phyloP scores from a whole-genome alignment of 1,140 invertebrate genomes.

The Drosophila gunungcola region DNA sequence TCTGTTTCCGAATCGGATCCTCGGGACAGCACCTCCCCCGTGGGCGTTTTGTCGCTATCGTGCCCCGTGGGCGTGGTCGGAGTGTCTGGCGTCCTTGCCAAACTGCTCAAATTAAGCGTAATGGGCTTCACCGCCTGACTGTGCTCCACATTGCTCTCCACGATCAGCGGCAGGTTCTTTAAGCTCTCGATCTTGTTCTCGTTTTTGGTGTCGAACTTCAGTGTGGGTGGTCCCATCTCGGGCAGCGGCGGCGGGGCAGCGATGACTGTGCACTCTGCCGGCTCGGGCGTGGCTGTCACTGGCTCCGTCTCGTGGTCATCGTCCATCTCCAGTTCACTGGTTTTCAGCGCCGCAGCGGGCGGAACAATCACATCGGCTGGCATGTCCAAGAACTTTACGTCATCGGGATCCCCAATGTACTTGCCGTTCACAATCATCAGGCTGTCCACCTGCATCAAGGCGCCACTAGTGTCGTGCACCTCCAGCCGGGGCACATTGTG shows the following conservation, averaged over 20 bases:
- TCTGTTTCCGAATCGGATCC: slow-evolving; percentile 86
- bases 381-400: slow-evolving; percentile 80
- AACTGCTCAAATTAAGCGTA: slow-evolving; percentile 62
- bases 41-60: slow-evolving; percentile 83
- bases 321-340: slow-evolving; percentile 62
- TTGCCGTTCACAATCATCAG: slow-evolving; percentile 85
- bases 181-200: slow-evolving; percentile 84
- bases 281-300: slow-evolving; percentile 75
- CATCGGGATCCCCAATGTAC: slow-evolving; percentile 84
- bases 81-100: slow-evolving; percentile 66
- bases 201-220: slow-evolving; percentile 82
- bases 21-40: slow-evolving; percentile 58
- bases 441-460: slow-evolving; percentile 87
- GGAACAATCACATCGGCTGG: slow-evolving; percentile 73
- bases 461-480: slow-evolving; percentile 88
- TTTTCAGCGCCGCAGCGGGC: slow-evolving; percentile 49
- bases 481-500: slow-evolving; percentile 87
- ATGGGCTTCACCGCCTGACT: slow-evolving; percentile 73
- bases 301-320: slow-evolving; percentile 70
- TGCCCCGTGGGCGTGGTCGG: slow-evolving; percentile 71
- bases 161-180: slow-evolving; percentile 78
- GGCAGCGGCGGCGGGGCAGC: slow-evolving; percentile 60
- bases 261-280: slow-evolving; percentile 73
- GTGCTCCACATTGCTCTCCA: slow-evolving; percentile 61
- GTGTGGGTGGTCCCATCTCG: slow-evolving; percentile 68